phyloP scores from a whole-genome alignment of 2,113 vertebrate species.

The Chaenogobius annularis region DNA sequence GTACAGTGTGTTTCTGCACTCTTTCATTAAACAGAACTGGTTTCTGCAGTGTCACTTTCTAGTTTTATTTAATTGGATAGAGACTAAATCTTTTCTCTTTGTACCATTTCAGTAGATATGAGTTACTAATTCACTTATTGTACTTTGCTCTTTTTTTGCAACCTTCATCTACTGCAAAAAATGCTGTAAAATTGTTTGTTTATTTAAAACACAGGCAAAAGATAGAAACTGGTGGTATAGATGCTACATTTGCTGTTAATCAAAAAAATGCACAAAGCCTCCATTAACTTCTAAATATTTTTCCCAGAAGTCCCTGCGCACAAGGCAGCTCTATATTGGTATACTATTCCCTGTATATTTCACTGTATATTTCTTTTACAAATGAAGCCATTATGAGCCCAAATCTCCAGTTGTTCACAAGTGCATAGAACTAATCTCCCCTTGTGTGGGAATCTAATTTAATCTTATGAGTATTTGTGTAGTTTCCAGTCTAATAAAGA shows the following conservation, averaged over 20 bases:
- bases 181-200: background rate
- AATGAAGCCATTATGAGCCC: background rate
- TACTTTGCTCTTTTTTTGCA: background rate
- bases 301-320: background rate
- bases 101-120: background rate
- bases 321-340: conserved; percentile 5
- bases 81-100: background rate
- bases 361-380: conserved; percentile 4
- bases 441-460: conserved; percentile 7
- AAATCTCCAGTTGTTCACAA: background rate
- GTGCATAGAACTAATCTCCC: conserved; percentile 10
- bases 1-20: background rate
- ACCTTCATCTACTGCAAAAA: background rate
- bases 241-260: background rate
- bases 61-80: background rate
- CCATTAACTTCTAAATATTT: conserved; percentile 5
- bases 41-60: background rate
- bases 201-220: background rate
- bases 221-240: background rate
- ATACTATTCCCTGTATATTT: conserved; percentile 4
- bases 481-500: conserved; percentile 7
- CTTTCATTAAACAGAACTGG: background rate
- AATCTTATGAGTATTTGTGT: conserved; percentile 14
- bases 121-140: background rate
- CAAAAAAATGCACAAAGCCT: background rate